phyloP scores from a whole-genome alignment of 2,797 vertebrate genomes.

The Balearica regulorum region DNA sequence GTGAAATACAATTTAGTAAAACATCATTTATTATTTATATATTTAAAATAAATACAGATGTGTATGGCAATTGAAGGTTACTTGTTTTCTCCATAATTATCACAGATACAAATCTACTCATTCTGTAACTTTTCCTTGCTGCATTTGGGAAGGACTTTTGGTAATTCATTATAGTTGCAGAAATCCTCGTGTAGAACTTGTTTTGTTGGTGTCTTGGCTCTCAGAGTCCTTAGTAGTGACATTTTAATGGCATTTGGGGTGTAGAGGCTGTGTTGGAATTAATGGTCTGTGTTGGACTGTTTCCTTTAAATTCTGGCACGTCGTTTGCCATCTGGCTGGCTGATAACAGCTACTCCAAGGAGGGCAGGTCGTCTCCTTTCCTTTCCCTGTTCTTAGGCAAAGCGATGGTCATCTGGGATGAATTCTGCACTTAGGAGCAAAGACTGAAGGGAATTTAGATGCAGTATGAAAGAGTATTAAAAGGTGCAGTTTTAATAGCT shows the following conservation, averaged over 20 bases:
- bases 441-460: not conserved
- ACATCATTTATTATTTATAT: not conserved
- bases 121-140: not conserved
- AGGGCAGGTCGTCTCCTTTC: not conserved
- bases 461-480: not conserved
- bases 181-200: not conserved
- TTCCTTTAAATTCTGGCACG: not conserved
- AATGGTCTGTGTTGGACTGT: not conserved
- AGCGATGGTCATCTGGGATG: not conserved
- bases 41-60: not conserved
- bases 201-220: not conserved
- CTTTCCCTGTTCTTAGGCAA: not conserved
- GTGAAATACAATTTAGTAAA: not conserved
- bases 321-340: not conserved
- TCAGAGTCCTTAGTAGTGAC: not conserved
- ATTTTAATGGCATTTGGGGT: not conserved
- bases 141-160: not conserved
- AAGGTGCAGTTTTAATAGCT: not conserved
- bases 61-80: not conserved
- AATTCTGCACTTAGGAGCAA: not conserved
- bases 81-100: not conserved
- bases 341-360: not conserved
- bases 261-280: not conserved
- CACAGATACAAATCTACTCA: fast-evolving
- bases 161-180: not conserved